Evolutionary conservation across 2,888 invertebrate genomes (phyloP), one percentile per base, ranked within the genome.

Genomic region (Lasius platythorax): DNA sequence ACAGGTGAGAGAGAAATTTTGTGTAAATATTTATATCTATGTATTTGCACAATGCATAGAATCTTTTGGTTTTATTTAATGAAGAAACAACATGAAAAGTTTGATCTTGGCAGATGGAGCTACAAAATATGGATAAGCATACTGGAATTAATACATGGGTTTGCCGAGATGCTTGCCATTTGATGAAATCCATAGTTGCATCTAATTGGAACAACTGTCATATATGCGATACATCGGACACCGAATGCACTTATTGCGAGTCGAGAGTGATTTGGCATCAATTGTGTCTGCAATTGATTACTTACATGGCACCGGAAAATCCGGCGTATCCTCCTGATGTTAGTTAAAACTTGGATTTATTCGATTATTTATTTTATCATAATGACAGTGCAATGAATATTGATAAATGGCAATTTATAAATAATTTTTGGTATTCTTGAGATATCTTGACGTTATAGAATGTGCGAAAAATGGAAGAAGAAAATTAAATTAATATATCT

Each of bases 201-300:
- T 96, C 97, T 6, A 96, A 97, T 30, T 97, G 98, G 96, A 96
- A 96, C 66, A 95, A 95, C 74, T 96, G 96, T 87, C 97, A 97
- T 90, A 95, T 95, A 23, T 97, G 97, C 92, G 95, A 86, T 93
- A 94, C 90, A 91, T 81, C 79, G 8, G 95, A 92, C 94, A 95
- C 89, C 43, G 98, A 99, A 94, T 99, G 99, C 93, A 97, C 97
- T 76, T 98, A 98, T 94, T 99, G 99, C 95, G 99, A 99, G 94
- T 98, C 98, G 82, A 97, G 98, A 43, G 98, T 99, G 50, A 97
- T 99, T 95, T 99, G 99, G 98, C 99, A 99, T 95, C 99, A 99
- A 95, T 95, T 99, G 53, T 97, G 98, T 15, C 96, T 98, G 76
- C 97, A 97, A 91, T 95, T 98, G 53, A 96, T 98, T 43, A 97